These are phyloP conservation scores for Hexactinellida sp. DNA, from an alignment of 37 sponge, comb jelly and placozoan species.

Conservation along the genomic window DNA sequence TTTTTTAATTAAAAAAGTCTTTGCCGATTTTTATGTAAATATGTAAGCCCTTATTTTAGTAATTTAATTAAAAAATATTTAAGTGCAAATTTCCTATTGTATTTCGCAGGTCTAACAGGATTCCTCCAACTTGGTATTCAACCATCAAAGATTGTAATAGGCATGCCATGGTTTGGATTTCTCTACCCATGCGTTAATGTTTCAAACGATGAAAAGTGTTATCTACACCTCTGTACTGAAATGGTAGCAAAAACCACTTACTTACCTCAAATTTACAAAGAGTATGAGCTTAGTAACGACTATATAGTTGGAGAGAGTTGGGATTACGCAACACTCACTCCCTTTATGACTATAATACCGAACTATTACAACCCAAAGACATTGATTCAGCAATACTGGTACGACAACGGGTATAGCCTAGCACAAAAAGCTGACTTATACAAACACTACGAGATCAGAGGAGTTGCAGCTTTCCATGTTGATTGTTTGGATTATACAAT, in stretches of 20 bases:
- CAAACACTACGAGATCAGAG: neutral
- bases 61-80: no score
- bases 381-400: neutral
- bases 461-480: neutral
- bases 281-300: neutral
- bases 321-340: neutral
- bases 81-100: neutral
- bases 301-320: neutral
- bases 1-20: no score
- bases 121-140: neutral
- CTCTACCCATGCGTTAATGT: neutral
- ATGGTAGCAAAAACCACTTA: neutral
- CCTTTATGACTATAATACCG: neutral
- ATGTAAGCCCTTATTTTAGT: no score
- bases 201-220: neutral
- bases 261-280: neutral
- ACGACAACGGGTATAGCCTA: neutral
- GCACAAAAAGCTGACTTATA: neutral
- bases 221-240: neutral
- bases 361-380: neutral
- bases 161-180: neutral
- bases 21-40: no score
- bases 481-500: neutral
- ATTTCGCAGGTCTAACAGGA: neutral
- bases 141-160: neutral